Percentiles rank a stretch among this genome's conserved stretches.
phyloP scores from a whole-genome alignment of 2,797 vertebrate species.

The Artibeus lituratus region DNA sequence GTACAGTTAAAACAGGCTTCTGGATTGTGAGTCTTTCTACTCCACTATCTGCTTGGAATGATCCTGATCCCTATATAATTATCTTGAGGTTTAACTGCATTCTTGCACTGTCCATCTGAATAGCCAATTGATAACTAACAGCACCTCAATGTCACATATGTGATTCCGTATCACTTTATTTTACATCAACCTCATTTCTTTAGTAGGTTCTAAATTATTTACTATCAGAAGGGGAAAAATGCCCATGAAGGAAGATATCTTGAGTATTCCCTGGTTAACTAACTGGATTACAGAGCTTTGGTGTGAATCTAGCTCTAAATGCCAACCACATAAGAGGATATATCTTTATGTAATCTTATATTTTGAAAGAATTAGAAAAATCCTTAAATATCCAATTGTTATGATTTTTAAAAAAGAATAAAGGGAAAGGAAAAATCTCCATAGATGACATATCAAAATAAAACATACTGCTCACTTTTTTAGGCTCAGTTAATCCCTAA shows the following conservation, averaged over 20 bases:
- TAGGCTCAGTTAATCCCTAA: background rate
- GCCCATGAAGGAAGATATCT: background rate
- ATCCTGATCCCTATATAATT: background rate
- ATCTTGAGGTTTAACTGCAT: background rate
- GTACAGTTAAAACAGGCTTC: background rate
- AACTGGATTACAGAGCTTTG: background rate
- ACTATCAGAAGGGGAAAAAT: background rate
- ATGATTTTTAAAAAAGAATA: background rate
- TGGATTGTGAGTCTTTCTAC: background rate
- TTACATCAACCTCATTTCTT: background rate
- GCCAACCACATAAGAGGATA: background rate
- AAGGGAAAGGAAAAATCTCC: background rate
- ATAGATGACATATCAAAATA: background rate
- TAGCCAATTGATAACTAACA: background rate
- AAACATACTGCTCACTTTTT: background rate
- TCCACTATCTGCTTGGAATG: background rate
- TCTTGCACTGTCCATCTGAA: background rate
- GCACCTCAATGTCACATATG: background rate
- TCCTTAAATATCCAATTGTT: background rate
- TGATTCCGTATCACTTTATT: background rate
- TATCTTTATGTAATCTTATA: background rate
- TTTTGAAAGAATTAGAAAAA: constrained; percentile 1
- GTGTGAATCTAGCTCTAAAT: background rate
- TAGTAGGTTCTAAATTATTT: background rate
- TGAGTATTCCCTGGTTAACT: background rate